phyloP scores from a whole-genome alignment of 2,113 vertebrate genomes.

The Rhinolophus sinicus region DNA sequence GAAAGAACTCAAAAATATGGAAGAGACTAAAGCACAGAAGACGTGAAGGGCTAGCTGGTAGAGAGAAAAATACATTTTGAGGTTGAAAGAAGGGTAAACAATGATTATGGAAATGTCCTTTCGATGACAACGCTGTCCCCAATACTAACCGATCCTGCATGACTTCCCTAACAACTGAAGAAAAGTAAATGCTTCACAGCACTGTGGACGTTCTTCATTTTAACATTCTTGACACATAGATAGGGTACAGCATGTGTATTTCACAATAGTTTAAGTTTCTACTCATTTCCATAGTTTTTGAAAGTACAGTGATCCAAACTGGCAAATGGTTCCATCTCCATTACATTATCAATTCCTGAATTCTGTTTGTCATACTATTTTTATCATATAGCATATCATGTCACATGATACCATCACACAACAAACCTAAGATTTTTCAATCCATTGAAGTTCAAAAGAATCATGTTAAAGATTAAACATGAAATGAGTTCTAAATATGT shows the following conservation, averaged over 20 bases:
- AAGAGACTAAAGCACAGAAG: background rate
- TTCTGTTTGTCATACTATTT: background rate
- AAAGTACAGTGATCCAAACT: background rate
- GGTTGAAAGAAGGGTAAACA: background rate
- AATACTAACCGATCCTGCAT: background rate
- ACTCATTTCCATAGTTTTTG: conserved; percentile 5
- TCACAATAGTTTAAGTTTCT: background rate
- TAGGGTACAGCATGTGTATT: background rate
- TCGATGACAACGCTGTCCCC: background rate
- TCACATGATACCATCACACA: background rate
- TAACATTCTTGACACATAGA: background rate
- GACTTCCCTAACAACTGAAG: background rate
- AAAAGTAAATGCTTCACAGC: background rate
- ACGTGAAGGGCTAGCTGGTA: background rate
- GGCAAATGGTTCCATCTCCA: background rate
- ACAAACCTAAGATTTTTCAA: background rate
- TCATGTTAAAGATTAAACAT: background rate
- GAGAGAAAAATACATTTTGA: background rate
- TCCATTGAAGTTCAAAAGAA: background rate
- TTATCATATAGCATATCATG: background rate
- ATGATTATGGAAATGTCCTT: background rate
- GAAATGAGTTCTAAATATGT: background rate
- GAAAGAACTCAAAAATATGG: background rate
- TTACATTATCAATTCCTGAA: background rate
- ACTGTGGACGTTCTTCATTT: background rate